phyloP scores from a whole-genome alignment of 2,113 vertebrate genomes.

The Mus spicilegus region DNA sequence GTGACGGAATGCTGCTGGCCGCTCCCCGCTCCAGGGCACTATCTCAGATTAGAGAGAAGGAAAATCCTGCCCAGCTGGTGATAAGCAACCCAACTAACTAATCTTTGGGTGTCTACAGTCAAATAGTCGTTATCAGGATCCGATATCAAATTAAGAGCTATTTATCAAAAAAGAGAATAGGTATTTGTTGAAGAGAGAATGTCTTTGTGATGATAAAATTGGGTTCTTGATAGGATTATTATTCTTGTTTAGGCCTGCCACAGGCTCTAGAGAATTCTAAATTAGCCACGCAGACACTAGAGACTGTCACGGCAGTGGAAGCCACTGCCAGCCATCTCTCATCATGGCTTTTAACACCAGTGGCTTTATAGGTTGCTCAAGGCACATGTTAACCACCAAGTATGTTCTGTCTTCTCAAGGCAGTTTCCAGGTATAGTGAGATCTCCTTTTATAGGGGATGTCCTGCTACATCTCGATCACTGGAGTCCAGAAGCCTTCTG shows the following conservation, averaged over 20 bases:
- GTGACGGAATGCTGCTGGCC: background rate
- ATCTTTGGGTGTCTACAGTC: background rate
- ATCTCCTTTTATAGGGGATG: background rate
- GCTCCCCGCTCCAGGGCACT: background rate
- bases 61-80: background rate
- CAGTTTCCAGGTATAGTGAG: background rate
- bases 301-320: background rate
- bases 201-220: conserved; percentile 40
- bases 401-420: background rate
- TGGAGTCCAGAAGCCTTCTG: background rate
- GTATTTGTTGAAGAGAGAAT: conserved; percentile 39
- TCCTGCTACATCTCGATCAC: background rate
- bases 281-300: background rate
- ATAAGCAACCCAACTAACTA: background rate
- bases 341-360: background rate
- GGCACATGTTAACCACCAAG: background rate
- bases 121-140: background rate
- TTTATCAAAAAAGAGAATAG: background rate
- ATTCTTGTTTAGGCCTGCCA: background rate
- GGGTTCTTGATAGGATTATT: background rate
- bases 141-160: background rate
- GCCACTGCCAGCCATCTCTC: background rate
- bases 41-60: background rate
- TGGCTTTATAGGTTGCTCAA: background rate
- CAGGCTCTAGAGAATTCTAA: background rate